These are phyloP conservation scores for Gonioctena quinquepunctata DNA, from an alignment of 1,140 invertebrate species.

Conservation along the genomic window DNA sequence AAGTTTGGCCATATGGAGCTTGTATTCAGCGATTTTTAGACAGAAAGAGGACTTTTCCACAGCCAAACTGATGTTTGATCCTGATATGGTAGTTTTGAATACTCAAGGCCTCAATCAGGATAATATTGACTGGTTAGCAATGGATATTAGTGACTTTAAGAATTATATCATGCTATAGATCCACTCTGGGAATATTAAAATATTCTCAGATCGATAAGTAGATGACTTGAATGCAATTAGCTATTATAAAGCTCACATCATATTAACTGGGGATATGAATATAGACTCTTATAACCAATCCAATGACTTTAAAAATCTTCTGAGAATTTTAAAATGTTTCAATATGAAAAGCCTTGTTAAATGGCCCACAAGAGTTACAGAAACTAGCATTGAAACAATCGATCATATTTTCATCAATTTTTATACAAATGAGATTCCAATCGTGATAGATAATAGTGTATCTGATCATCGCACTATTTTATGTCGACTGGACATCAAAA, in stretches of 20 bases:
- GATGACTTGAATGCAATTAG: neutral
- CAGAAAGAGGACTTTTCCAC: neutral
- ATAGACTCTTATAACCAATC: neutral
- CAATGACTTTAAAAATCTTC: neutral
- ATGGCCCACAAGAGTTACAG: neutral
- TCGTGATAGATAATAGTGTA: too few relatives aligned
- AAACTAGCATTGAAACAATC: neutral
- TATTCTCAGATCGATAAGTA: neutral
- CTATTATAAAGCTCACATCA: neutral
- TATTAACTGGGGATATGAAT: neutral
- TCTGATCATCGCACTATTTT: too few relatives aligned
- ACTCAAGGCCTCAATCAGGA: neutral
- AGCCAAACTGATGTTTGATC: neutral
- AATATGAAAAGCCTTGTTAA: neutral
- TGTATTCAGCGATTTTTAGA: neutral
- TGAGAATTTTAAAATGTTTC: neutral
- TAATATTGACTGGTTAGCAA: neutral
- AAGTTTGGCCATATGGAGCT: neutral
- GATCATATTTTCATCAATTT: too few relatives aligned
- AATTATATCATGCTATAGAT: neutral
- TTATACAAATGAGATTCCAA: too few relatives aligned
- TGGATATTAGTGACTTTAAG: neutral
- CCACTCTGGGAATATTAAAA: neutral
- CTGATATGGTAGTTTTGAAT: neutral
- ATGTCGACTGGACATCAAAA: neutral